These are phyloP conservation scores for Leptinotarsa rubiginosa DNA, from an alignment of 2,888 invertebrate genomes.

Conservation along the genomic window DNA sequence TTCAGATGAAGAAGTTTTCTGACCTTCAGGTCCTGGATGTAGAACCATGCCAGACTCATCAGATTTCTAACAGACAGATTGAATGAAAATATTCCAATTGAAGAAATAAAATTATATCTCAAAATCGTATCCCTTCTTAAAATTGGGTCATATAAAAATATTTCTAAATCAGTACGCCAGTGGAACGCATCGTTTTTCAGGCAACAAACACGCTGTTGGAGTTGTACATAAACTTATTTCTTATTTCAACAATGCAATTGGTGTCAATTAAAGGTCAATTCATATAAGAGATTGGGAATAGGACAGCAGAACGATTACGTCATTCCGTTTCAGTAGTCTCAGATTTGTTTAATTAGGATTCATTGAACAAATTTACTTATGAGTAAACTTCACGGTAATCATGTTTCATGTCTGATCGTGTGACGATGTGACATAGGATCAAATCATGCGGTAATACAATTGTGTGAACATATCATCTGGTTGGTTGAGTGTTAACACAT, in stretches of 20 bases:
- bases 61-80: too few species aligned
- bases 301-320: conserved; percentile 59
- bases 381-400: conserved; percentile 33
- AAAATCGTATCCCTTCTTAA: too few species aligned
- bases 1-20: too few species aligned
- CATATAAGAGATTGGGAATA: conserved; percentile 63
- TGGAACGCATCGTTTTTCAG: conserved; percentile 5
- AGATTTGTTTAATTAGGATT: conserved; percentile 58
- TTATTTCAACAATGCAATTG: conserved; percentile 62
- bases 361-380: conserved; percentile 40
- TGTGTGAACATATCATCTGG: conserved; percentile 9
- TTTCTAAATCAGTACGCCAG: neutral
- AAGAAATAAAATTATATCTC: too few species aligned
- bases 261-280: conserved; percentile 66
- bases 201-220: conserved; percentile 19
- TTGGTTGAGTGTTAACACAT: neutral
- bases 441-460: conserved; percentile 16
- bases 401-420: conserved; percentile 25
- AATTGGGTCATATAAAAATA: too few species aligned
- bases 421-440: conserved; percentile 24
- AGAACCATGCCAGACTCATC: too few species aligned
- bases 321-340: conserved; percentile 58
- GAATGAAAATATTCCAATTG: too few species aligned
- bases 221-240: conserved; percentile 45
- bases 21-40: too few species aligned